Evolutionary conservation across 2,797 vertebrate species (phyloP), one percentile per base, ranked within the genome.

Genomic region (Enteromius mattozi): DNA sequence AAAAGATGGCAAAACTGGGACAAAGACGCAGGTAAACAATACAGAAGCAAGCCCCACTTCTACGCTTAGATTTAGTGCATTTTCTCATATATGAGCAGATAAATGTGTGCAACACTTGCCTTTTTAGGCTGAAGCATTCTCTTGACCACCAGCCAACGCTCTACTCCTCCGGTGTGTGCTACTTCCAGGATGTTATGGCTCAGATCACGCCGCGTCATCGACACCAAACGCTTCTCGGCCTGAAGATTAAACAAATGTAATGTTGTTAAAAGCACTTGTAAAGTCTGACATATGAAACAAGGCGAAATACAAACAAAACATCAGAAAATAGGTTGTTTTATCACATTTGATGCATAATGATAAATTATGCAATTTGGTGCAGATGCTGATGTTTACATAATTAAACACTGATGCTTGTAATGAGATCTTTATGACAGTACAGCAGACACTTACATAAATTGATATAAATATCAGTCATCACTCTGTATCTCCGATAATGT

Each of bases 101-200:
- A 6, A 6, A 4, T 35, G 59, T 54, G 33, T n/a, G 13, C 33
- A 47, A 16, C 12, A 30, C 19, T 92, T 87, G 94, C 95, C 94
- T 93, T 95, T 68, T 90, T 93, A 82, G 95, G 93, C 59, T 92
- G 71, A 77, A 96, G 90, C 2, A 80, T 91, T 19, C 85, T 91
- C 90, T 95, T 96, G 81, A 96, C 92, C 35, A 96, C 95, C 0
- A 96, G 92, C 95, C 95, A 96, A 80, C 93, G 94, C 85, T 96
- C 95, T 0, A 78, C 69, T 2, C 95, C 94, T 0, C 93, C 90
- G 0, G 93, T 92, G 89, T 96, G 95, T 78, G 94, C 90, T 88
- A 96, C 95, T 91, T 95, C 95, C 6, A 96, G 85, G 24, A 96
- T 88, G 4, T 90, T 92, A 88, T 96, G 89, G 86, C 88, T 93